Evolutionary conservation across 2,888 invertebrate genomes (phyloP).

Genomic region (Catocala nupta): DNA sequence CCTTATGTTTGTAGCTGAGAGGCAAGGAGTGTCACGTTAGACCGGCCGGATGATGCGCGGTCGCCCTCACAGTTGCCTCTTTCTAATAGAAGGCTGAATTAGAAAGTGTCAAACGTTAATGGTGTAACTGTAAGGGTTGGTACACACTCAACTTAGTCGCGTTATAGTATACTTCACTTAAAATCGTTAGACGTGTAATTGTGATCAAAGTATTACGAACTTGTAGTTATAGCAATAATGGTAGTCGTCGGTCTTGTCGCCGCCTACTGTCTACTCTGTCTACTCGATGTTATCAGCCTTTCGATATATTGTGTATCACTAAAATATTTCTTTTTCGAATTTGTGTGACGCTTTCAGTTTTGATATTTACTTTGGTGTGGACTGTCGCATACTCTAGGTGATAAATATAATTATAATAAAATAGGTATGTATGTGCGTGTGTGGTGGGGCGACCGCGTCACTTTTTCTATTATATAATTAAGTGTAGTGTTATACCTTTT

Average conservation of each 20-base stretch:
- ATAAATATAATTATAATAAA: constrained; percentile 58
- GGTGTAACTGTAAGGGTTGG: constrained; percentile 49
- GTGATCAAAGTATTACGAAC: constrained; percentile 83
- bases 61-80: constrained; percentile 77
- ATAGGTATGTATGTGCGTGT: constrained; percentile 57
- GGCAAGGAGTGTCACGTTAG: constrained; percentile 20
- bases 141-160: constrained; percentile 57
- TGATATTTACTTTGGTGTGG: constrained; percentile 56
- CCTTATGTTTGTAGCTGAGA: constrained; percentile 19
- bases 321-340: constrained; percentile 36
- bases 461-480: constrained; percentile 76
- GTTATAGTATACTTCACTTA: constrained; percentile 53
- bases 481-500: constrained; percentile 84
- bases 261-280: constrained; percentile 25
- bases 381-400: constrained; percentile 65
- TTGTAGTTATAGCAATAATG: constrained; percentile 82
- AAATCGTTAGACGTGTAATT: constrained; percentile 67
- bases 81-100: constrained; percentile 87
- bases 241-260: constrained; percentile 61
- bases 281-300: constrained; percentile 51
- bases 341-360: constrained; percentile 52
- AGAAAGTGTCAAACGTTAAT: constrained; percentile 75
- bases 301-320: constrained; percentile 45
- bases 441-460: constrained; percentile 77
- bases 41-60: constrained; percentile 56